These are phyloP conservation scores for Achlya flavicornis DNA, from an alignment of 2,888 invertebrate species.

Conservation along the genomic window DNA sequence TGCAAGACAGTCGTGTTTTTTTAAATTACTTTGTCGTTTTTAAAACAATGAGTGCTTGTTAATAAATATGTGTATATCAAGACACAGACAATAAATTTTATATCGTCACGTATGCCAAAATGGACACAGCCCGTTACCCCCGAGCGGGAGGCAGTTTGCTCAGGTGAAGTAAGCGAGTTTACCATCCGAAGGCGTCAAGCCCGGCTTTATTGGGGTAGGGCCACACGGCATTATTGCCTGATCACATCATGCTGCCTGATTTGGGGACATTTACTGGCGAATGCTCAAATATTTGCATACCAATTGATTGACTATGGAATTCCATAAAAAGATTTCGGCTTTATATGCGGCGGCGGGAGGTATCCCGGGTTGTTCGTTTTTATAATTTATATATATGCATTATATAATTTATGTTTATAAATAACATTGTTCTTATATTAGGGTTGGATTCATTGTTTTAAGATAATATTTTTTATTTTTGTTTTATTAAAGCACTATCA, in stretches of 20 bases:
- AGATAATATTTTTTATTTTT: no score
- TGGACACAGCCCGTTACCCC: slow-evolving; percentile 45
- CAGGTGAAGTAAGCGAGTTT: slow-evolving; percentile 71
- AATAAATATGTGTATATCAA: no score
- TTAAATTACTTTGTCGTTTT: no score
- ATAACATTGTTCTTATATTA: no score
- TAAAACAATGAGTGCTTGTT: no score
- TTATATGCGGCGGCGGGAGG: neutral
- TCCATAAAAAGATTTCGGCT: neutral
- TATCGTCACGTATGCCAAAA: slow-evolving; percentile 30
- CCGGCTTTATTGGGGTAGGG: slow-evolving; percentile 74
- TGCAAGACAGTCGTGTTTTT: no score
- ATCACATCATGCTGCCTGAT: slow-evolving; percentile 11
- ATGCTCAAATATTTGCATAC: slow-evolving; percentile 17
- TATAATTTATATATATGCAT: no score
- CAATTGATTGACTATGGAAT: slow-evolving; percentile 15
- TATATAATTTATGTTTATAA: no score
- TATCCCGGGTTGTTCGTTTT: no score
- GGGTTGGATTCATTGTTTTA: no score
- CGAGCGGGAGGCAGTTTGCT: slow-evolving; percentile 60
- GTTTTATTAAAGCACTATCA: neutral
- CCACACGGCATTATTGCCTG: slow-evolving; percentile 23
- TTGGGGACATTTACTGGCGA: slow-evolving; percentile 24
- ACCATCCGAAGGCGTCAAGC: slow-evolving; percentile 60
- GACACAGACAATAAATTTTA: neutral